These are phyloP conservation scores for Mormyrus lacerda DNA, from an alignment of 2,113 vertebrate genomes.

Conservation along the genomic window DNA sequence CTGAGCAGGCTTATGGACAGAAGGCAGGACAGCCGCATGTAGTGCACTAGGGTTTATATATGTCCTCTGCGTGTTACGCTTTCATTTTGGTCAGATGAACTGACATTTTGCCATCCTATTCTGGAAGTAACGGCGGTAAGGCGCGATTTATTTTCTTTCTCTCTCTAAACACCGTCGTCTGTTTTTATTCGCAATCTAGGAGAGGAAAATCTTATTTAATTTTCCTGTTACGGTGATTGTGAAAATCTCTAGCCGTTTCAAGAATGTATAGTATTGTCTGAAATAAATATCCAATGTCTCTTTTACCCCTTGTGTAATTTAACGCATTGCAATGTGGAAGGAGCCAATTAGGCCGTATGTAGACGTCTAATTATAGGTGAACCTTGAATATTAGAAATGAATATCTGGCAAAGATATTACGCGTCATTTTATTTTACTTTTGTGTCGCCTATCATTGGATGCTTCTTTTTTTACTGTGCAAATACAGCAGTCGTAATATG, in stretches of 20 bases:
- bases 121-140: background rate
- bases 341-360: background rate
- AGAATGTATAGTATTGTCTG: background rate
- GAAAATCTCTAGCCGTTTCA: background rate
- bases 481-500: background rate
- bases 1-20: background rate
- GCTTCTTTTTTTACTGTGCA: background rate
- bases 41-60: background rate
- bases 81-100: background rate
- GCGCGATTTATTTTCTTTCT: background rate
- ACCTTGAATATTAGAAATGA: background rate
- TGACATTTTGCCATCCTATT: background rate
- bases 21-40: background rate
- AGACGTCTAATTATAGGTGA: conserved; percentile 3
- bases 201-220: background rate
- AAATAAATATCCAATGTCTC: background rate
- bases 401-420: background rate
- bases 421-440: too few relatives aligned
- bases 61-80: background rate
- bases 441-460: background rate
- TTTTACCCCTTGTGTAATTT: background rate
- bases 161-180: background rate
- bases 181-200: background rate
- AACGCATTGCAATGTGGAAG: background rate
- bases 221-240: background rate